Conservation (phyloP, 2,888 invertebrate species). For the Philopedon plagiatum region DNA sequence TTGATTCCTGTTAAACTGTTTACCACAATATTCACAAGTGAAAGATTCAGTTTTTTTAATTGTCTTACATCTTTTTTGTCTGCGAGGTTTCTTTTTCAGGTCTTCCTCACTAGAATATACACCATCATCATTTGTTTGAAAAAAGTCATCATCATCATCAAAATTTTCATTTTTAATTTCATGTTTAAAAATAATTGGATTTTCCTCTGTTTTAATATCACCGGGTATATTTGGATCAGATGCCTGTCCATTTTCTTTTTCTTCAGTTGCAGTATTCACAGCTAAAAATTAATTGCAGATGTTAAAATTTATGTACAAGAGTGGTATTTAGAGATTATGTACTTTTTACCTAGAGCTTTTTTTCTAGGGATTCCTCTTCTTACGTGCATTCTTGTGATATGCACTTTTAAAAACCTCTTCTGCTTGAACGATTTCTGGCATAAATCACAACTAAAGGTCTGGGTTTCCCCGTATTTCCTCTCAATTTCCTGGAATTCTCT, state of each 20-base stretch:
- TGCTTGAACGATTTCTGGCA: conserved; percentile 57
- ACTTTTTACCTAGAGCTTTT: conserved; percentile 25
- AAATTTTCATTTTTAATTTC: conserved; percentile 24
- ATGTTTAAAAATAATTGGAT: conserved; percentile 11
- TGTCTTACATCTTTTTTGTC: conserved; percentile 36
- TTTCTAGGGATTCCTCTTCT: conserved; percentile 4
- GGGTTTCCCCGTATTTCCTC: conserved; percentile 6
- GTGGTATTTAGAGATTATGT: background rate
- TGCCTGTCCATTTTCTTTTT: conserved; percentile 16
- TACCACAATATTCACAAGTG: conserved; percentile 59
- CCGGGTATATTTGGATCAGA: conserved; percentile 11
- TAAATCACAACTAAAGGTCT: conserved; percentile 52
- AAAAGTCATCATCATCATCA: conserved; percentile 32
- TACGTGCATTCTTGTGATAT: conserved; percentile 54
- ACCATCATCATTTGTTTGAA: conserved; percentile 13
- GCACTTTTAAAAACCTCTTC: conserved; percentile 55
- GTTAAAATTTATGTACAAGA: background rate
- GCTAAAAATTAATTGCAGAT: conserved; percentile 6
- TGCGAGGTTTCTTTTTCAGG: conserved; percentile 24
- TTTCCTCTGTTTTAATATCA: background rate
- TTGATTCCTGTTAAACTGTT: conserved; percentile 58
- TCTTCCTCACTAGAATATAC: conserved; percentile 50
- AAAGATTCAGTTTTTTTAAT: conserved; percentile 50
- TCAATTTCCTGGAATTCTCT: conserved; percentile 32
- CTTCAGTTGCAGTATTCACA: background rate